phyloP scores from a whole-genome alignment of 2,888 invertebrate genomes.

The Caenorhabditis drosophilae region DNA sequence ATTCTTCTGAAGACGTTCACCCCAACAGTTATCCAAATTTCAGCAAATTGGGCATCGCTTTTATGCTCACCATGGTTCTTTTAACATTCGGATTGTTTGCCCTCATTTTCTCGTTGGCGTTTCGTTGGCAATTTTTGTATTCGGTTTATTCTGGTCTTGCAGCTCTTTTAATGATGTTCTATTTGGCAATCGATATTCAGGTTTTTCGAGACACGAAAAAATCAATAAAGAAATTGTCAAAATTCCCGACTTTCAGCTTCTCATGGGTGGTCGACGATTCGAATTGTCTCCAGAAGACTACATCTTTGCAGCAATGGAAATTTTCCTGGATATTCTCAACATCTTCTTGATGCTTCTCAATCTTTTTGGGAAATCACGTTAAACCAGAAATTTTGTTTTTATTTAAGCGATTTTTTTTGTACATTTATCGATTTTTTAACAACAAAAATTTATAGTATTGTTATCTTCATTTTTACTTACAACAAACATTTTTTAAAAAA shows the following conservation, averaged over 20 bases:
- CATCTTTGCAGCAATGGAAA: conserved; percentile 75
- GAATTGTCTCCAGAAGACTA: conserved; percentile 75
- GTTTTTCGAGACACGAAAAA: too few species aligned
- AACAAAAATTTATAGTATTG: neutral
- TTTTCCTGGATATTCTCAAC: conserved; percentile 77
- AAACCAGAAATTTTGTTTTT: conserved; percentile 4
- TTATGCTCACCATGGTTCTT: conserved; percentile 72
- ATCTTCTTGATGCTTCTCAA: conserved; percentile 74
- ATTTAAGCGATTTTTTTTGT: neutral
- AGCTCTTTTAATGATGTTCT: conserved; percentile 74
- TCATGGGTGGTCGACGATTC: conserved; percentile 76
- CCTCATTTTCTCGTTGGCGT: conserved; percentile 50
- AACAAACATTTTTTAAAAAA: neutral
- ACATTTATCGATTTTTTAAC: neutral
- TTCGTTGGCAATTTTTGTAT: conserved; percentile 44
- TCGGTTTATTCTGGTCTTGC: conserved; percentile 73
- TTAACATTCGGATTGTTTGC: conserved; percentile 73
- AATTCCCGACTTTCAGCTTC: conserved; percentile 70
- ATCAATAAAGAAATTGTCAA: neutral
- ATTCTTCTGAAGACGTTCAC: neutral
- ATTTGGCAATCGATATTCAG: conserved; percentile 76
- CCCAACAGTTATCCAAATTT: neutral
- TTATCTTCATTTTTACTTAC: neutral
- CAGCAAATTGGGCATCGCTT: conserved; percentile 71
- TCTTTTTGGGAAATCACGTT: conserved; percentile 50